Evolutionary conservation across 2,888 invertebrate genomes (phyloP).

Genomic region (Leptopilina syphax): DNA sequence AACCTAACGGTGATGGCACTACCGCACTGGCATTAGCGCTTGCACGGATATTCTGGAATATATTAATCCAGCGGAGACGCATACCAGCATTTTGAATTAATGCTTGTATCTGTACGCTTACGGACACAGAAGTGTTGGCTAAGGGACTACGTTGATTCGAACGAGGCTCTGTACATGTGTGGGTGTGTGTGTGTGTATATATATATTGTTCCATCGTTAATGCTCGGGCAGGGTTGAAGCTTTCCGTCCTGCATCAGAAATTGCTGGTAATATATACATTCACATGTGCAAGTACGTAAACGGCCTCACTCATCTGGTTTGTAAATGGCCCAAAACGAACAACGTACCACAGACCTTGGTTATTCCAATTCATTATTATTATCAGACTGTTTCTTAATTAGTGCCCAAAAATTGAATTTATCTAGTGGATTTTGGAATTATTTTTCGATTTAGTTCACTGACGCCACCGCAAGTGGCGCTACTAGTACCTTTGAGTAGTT

Average conservation of each 20-base stretch:
- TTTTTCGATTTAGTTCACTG: neutral
- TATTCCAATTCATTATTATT: constrained; percentile 7
- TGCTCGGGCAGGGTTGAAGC: constrained; percentile 52
- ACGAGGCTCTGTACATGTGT: constrained; percentile 53
- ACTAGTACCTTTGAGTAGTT: neutral
- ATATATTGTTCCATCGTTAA: constrained; percentile 54
- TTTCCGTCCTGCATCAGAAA: constrained; percentile 43
- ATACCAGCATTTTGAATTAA: constrained; percentile 67
- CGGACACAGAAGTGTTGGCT: constrained; percentile 49
- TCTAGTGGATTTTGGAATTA: neutral
- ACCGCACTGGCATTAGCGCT: constrained; percentile 64
- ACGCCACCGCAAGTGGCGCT: neutral
- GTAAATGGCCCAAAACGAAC: constrained; percentile 24
- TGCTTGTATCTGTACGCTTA: constrained; percentile 58
- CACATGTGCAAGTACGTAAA: constrained; percentile 16
- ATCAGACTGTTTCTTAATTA: neutral
- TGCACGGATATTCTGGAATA: constrained; percentile 69
- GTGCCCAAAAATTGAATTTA: neutral
- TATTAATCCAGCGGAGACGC: constrained; percentile 65
- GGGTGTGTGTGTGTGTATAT: no score
- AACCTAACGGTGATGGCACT: constrained; percentile 61
- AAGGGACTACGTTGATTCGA: constrained; percentile 55
- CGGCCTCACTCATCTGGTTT: constrained; percentile 26
- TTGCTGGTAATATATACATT: neutral
- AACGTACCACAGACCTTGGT: constrained; percentile 11